Percentiles rank a stretch among this genome's conserved stretches.
Evolutionary conservation across 2,888 invertebrate species (phyloP).

Genomic region (Itoplectis maculator): DNA sequence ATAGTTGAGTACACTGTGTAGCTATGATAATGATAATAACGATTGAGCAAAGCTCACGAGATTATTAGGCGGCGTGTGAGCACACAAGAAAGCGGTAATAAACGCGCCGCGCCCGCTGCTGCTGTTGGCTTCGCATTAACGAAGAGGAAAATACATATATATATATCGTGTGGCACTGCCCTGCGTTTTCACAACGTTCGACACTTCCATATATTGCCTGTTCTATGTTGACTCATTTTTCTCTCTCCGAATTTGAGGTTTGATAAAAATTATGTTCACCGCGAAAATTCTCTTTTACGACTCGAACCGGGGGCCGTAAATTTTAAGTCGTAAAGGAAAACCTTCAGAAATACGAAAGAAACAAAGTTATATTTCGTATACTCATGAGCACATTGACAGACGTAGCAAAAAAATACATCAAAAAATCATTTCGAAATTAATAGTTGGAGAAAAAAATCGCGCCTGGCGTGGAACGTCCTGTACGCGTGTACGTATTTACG

Average conservation of each 20-base stretch:
- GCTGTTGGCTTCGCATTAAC: background rate
- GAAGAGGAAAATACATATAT: background rate
- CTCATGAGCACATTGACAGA: no score
- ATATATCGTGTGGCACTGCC: background rate
- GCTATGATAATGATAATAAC: conserved; percentile 6
- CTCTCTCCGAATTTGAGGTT: background rate
- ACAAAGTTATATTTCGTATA: no score
- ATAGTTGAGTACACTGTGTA: background rate
- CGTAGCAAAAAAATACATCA: no score
- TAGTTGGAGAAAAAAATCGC: background rate
- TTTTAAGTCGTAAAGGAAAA: no score
- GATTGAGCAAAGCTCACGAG: conserved; percentile 3
- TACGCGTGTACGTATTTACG: conserved; percentile 35
- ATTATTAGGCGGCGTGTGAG: conserved; percentile 7
- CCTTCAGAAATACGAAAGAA: no score
- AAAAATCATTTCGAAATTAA: background rate
- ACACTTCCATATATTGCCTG: background rate
- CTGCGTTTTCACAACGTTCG: background rate
- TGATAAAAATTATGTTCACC: background rate
- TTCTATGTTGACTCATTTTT: background rate
- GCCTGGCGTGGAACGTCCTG: background rate
- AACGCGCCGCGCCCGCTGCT: background rate
- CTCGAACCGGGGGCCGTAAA: no score
- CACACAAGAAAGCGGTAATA: background rate
- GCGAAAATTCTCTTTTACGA: no score